Conservation (phyloP, 2,797 vertebrate species). For the Nyctibius grandis region DNA sequence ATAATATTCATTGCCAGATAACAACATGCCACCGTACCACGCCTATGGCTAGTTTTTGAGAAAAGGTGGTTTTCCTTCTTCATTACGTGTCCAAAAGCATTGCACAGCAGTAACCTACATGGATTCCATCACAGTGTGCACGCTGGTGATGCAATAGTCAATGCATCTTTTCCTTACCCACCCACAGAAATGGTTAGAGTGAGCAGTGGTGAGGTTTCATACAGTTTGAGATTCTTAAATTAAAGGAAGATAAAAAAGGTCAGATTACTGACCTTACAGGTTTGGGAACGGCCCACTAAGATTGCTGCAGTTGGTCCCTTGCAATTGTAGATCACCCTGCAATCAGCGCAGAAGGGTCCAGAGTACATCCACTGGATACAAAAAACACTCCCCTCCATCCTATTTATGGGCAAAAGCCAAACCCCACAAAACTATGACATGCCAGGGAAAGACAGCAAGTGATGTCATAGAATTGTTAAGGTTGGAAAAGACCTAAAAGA, state of each 20-base stretch:
- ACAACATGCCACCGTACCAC: not conserved
- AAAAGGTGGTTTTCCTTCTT: not conserved
- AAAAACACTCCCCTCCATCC: not conserved
- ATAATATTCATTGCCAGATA: not conserved
- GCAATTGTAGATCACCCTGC: not conserved
- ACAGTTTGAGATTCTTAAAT: not conserved
- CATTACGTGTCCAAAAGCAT: not conserved
- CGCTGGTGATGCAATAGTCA: not conserved
- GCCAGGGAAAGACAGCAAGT: not conserved
- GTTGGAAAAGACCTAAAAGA: too few species aligned
- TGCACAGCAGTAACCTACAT: not conserved
- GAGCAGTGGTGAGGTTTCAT: not conserved
- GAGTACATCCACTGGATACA: not conserved
- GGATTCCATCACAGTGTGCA: not conserved
- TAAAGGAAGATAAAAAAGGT: not conserved
- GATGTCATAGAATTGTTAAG: too few species aligned
- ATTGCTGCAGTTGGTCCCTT: not conserved
- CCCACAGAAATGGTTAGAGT: not conserved
- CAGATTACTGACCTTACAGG: not conserved
- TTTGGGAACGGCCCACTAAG: not conserved
- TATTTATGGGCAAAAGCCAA: not conserved
- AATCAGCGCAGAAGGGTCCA: not conserved
- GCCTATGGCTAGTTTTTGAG: not conserved
- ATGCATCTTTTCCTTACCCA: not conserved
- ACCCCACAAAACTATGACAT: not conserved